Evolutionary conservation across 1,140 invertebrate species (phyloP).

Genomic region (Ruditapes philippinarum): DNA sequence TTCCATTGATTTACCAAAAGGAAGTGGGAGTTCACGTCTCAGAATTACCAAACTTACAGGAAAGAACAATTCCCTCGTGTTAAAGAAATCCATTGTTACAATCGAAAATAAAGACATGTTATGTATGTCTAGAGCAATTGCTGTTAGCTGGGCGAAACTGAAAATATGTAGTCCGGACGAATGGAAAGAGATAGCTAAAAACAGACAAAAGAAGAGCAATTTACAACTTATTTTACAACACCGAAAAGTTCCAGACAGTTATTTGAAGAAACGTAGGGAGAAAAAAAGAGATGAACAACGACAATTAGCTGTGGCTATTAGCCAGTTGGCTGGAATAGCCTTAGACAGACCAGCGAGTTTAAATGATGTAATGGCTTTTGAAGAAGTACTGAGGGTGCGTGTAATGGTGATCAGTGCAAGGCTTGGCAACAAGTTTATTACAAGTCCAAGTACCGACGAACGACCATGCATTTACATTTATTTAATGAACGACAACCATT

Average conservation of each 20-base stretch:
- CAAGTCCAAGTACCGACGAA: neutral
- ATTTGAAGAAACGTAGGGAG: neutral
- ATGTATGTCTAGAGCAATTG: slow-evolving; percentile 22
- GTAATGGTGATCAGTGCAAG: slow-evolving; percentile 19
- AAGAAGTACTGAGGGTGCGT: neutral
- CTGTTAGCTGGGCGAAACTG: neutral
- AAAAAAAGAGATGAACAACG: neutral
- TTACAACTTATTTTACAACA: slow-evolving; percentile 1
- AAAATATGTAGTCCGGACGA: neutral
- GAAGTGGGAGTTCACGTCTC: neutral
- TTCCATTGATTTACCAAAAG: slow-evolving; percentile 13
- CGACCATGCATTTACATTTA: slow-evolving; percentile 9
- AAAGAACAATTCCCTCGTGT: neutral
- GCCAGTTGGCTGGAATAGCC: neutral
- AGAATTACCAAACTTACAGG: slow-evolving; percentile 4
- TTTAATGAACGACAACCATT: slow-evolving; percentile 29
- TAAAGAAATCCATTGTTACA: slow-evolving; percentile 47
- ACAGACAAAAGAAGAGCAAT: slow-evolving; percentile 24
- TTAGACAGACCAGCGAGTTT: neutral
- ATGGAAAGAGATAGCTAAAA: slow-evolving; percentile 11
- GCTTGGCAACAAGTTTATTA: slow-evolving; percentile 36
- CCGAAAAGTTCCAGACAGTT: slow-evolving; percentile 1
- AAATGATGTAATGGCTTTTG: neutral
- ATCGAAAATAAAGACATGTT: slow-evolving; percentile 45
- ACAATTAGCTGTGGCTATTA: neutral